A percentile compares a stretch with the other conserved stretches of the same genome.
These are phyloP conservation scores for Eristalinus sepulchralis DNA, from an alignment of 2,888 invertebrate genomes.

Conservation along the genomic window DNA sequence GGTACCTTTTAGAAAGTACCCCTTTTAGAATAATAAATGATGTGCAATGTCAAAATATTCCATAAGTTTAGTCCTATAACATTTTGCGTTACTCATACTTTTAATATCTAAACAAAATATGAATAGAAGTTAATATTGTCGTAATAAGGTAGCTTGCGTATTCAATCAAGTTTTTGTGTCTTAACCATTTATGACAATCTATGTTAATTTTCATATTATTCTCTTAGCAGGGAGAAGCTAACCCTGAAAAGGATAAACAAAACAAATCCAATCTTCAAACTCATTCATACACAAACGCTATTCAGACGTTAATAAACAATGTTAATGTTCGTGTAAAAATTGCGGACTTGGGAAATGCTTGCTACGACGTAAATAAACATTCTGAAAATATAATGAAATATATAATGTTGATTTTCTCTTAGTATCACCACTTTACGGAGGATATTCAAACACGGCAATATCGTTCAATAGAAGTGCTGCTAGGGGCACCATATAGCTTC, in stretches of 20 bases:
- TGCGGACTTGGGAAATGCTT: constrained; percentile 92
- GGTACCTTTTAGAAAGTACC: too few species aligned
- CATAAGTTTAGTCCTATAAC: background rate
- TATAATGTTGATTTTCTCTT: constrained; percentile 47
- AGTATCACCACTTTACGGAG: constrained; percentile 90
- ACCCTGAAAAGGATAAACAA: constrained; percentile 48
- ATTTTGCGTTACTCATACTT: background rate
- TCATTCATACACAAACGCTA: constrained; percentile 80
- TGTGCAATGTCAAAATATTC: too few species aligned
- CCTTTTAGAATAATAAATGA: too few species aligned
- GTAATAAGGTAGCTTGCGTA: background rate
- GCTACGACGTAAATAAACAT: constrained; percentile 84
- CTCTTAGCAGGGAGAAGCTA: constrained; percentile 42
- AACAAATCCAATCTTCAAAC: constrained; percentile 77
- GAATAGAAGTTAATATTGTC: background rate
- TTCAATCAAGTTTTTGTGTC: background rate
- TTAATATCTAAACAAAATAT: background rate
- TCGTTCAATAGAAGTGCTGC: constrained; percentile 87
- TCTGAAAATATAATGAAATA: background rate
- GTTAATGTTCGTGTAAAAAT: constrained; percentile 88
- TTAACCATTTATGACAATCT: background rate
- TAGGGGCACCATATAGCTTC: constrained; percentile 88
- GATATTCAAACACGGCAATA: constrained; percentile 94
- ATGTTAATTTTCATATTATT: background rate
- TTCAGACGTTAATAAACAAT: constrained; percentile 80